Conservation (phyloP, 2,113 vertebrate genomes). For the Sula dactylatra region DNA sequence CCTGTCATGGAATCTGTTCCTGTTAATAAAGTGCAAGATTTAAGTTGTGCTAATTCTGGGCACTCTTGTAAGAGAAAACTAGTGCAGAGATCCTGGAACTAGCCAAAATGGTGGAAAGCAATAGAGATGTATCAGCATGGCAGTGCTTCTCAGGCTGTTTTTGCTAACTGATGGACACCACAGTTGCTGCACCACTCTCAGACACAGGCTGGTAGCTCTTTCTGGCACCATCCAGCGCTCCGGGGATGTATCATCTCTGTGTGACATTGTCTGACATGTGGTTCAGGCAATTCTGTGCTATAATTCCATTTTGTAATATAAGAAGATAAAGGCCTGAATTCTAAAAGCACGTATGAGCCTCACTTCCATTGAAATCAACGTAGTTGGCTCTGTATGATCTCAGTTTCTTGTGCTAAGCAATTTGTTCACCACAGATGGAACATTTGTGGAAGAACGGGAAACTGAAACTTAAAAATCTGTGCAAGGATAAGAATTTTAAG, state of each 20-base stretch:
- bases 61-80: not conserved
- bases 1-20: not conserved
- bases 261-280: not conserved
- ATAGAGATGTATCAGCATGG: not conserved
- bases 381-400: not conserved
- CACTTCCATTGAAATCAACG: not conserved
- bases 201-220: not conserved
- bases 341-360: not conserved
- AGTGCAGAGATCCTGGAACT: not conserved
- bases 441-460: not conserved
- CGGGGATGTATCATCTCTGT: not conserved
- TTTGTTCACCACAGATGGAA: not conserved
- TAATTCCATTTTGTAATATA: not conserved
- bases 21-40: not conserved
- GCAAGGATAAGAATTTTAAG: not conserved
- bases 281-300: not conserved
- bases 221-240: not conserved
- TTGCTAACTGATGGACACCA: not conserved
- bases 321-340: not conserved
- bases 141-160: not conserved
- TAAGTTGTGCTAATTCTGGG: not conserved
- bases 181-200: not conserved
- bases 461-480: not conserved
- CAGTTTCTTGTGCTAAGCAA: not conserved
- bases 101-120: not conserved